Evolutionary conservation across 64 coral and sea anemone species (phyloP).

Genomic region (Pachyseris speciosa): DNA sequence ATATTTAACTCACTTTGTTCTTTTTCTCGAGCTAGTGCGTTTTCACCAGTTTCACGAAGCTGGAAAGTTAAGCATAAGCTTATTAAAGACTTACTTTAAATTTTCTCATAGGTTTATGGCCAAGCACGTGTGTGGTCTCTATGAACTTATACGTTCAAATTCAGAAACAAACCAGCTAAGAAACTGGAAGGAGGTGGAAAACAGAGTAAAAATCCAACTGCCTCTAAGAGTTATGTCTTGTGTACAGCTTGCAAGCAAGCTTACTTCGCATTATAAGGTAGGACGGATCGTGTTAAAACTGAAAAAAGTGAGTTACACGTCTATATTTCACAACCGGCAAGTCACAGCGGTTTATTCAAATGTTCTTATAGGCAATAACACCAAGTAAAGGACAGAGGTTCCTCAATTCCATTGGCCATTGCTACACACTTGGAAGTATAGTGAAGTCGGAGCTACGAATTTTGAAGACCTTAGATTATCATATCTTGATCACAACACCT

Average conservation of each 20-base stretch:
- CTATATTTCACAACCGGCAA: too few relatives aligned
- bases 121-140: conserved; percentile 88
- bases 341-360: neutral
- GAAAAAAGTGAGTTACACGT: too few relatives aligned
- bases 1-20: neutral
- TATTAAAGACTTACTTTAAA: too few relatives aligned
- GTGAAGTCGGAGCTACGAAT: conserved; percentile 95
- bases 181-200: conserved; percentile 92
- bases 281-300: too few relatives aligned
- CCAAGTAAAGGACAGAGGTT: conserved; percentile 90
- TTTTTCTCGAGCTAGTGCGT: too few relatives aligned
- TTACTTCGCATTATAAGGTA: conserved; percentile 95
- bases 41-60: too few relatives aligned
- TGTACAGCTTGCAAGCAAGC: conserved; percentile 93
- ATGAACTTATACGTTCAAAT: conserved; percentile 80
- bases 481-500: conserved; percentile 75
- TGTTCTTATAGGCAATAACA: conserved; percentile 71
- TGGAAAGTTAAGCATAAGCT: too few relatives aligned
- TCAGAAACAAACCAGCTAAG: conserved; percentile 76
- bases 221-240: conserved; percentile 91
- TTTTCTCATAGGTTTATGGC: conserved; percentile 86
- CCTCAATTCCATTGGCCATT: conserved; percentile 90
- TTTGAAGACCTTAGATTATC: conserved; percentile 88
- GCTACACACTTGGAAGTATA: conserved; percentile 85
- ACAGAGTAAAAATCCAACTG: conserved; percentile 84